phyloP scores from a whole-genome alignment of 2,797 vertebrate species.

The Trematomus bernacchii region DNA sequence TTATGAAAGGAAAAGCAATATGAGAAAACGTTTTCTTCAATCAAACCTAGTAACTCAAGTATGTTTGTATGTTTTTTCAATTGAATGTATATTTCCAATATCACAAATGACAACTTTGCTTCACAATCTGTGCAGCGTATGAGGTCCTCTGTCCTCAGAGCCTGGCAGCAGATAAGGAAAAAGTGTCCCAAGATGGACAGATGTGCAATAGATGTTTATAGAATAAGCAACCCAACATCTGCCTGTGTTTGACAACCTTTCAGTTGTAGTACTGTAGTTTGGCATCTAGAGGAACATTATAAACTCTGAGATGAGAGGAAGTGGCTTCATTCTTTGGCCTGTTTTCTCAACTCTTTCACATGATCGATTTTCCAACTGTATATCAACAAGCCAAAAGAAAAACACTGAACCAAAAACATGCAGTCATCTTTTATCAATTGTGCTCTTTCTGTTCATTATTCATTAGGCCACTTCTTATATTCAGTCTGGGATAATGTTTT shows the following conservation, averaged over 20 bases:
- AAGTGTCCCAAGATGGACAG: no score
- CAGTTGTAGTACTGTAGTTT: not conserved
- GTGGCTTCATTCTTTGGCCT: not conserved
- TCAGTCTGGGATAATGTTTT: not conserved
- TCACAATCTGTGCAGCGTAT: no score
- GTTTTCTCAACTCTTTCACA: not conserved
- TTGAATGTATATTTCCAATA: no score
- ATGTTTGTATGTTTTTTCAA: not conserved
- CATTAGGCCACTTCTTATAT: not conserved
- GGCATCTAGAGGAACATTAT: not conserved
- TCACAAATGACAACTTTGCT: no score
- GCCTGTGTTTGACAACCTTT: constrained; percentile 3
- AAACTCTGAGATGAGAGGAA: constrained; percentile 12
- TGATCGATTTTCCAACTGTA: not conserved
- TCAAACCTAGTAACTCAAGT: not conserved
- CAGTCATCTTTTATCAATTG: constrained; percentile 7
- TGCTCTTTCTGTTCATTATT: not conserved
- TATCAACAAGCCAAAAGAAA: constrained; percentile 17
- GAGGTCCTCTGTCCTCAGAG: no score
- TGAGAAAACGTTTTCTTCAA: not conserved
- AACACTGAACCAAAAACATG: not conserved
- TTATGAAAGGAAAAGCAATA: not conserved
- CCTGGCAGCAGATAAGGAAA: no score
- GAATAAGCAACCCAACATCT: not conserved
- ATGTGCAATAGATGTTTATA: no score